Evolutionary conservation across 2,113 vertebrate genomes (phyloP).

Genomic region (Okapia johnstoni): DNA sequence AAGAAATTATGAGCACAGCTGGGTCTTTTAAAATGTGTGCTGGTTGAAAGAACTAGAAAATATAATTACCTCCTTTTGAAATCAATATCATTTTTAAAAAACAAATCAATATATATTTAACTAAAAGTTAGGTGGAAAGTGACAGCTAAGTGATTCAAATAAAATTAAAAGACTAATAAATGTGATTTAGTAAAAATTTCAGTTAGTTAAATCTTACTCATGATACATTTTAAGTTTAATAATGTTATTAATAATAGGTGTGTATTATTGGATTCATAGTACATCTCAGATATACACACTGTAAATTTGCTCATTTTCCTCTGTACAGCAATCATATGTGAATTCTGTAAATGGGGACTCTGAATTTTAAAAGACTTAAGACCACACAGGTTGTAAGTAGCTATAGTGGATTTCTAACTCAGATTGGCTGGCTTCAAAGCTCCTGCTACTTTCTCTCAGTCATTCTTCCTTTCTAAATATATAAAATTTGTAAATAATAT

Average conservation of each 20-base stretch:
- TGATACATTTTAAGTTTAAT: background rate
- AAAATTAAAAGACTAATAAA: slow-evolving; percentile 4
- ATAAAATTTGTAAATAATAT: background rate
- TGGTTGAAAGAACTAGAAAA: slow-evolving; percentile 69
- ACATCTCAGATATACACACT: background rate
- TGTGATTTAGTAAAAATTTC: background rate
- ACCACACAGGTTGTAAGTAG: background rate
- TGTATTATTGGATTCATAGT: background rate
- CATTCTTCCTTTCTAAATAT: background rate
- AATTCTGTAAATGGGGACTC: background rate
- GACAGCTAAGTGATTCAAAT: background rate
- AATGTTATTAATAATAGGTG: background rate
- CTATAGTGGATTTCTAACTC: background rate
- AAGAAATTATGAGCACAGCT: slow-evolving; percentile 69
- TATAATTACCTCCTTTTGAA: slow-evolving; percentile 52
- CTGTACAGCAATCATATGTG: background rate
- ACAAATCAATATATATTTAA: background rate
- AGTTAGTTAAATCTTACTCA: background rate
- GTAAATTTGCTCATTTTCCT: background rate
- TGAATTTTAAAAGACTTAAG: slow-evolving; percentile 6
- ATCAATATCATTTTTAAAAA: slow-evolving; percentile 17
- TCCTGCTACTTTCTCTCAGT: background rate
- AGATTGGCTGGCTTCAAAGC: background rate
- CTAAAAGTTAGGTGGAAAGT: background rate
- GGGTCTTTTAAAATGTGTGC: slow-evolving; percentile 22